Evolutionary conservation across 2,113 vertebrate species (phyloP), one percentile per base, ranked within the genome.

Genomic region (Eolophus roseicapilla): DNA sequence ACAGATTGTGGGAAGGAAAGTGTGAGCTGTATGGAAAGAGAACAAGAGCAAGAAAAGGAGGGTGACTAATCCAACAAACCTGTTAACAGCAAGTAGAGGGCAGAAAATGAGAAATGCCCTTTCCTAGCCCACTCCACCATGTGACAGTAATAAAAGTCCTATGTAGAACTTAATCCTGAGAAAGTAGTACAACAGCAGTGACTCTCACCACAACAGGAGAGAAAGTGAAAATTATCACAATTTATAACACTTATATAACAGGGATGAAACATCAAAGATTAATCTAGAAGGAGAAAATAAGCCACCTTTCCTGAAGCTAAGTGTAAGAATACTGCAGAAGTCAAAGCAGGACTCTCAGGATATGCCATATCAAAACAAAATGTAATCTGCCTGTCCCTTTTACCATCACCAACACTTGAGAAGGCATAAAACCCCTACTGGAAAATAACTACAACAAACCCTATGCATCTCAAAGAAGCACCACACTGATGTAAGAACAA

Each of bases 1-100:
- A 96, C 79, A 91, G 93, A 94, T 76, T 93, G 69, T 84, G 90
- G 88, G 95, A 95, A 96, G 92, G 92, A 96, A 96, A 97, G 88
- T 76, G 17, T 90, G 93, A 96, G 76, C 52, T 84, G 35, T 44
- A 93, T 64, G 92, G 86, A 94, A 93, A 93, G 85, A 70, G 83
- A 92, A 57, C 23, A 73, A 92, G 75, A 93, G 37, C 41, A 93
- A 88, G 64, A 71, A 60, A 71, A 94, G 53, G 39, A 86, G 33
- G 41, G 35, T 31, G 41, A 75, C 41, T 78, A 60, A 92, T 68
- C 73, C 80, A 93, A 74, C 49, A 90, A 95, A 93, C 33, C 47
- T 78, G 80, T 49, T 81, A 70, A 71, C 2, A 71, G 43, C 50
- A 93, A 92, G 49, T 37, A n/a, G 52, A 76, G 64, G 71, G 52